Evolutionary conservation across 2,113 vertebrate genomes (phyloP), one percentile per base, ranked within the genome.

Genomic region (Corythornis vintsioides): DNA sequence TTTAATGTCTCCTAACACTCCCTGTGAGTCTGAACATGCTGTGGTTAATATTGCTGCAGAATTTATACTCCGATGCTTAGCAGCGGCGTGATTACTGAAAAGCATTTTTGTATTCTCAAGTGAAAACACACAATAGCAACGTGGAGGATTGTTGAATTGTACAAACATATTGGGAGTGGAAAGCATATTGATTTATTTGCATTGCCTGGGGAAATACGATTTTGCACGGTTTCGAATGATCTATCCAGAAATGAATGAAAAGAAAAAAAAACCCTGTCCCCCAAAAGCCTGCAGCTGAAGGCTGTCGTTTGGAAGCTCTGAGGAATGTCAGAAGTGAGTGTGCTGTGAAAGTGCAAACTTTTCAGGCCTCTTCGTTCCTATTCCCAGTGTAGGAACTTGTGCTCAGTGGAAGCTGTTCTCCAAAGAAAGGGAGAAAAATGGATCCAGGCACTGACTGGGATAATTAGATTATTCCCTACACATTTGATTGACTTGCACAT

Each of bases 381-480:
- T 63, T 88, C 45, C 55, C n/a, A 57, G 31, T 52, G 42, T 88
- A 63, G 55, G 66, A 95, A 81, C 21, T 83, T 38, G 31, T 89
- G 71, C 83, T 95, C 10, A 18, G 56, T 71, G 17, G 75, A 64
- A 85, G 61, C 42, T 91, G 10, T 93, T 96, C 80, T 50, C 78
- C 43, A 61, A 28, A 94, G 81, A 70, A 94, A 76, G 35, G 52
- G 66, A 90, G 78, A 89, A 69, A 15, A 79, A 74, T 86, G 50
- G 83, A 85, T 88, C 33, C 63, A 94, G 65, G 33, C 90, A 73
- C 67, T 60, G 60, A 76, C 29, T 75, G 35, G 61, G 77, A 89
- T 93, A 87, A 96, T 95, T 85, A 83, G 87, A 89, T 93, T 60
- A 52, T 96, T 95, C 57, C 66, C 53, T 93, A 22, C 35, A 6